Evolutionary conservation across 2,797 vertebrate species (phyloP), one percentile per base, ranked within the genome.

Genomic region (Malacoctenus gilli): DNA sequence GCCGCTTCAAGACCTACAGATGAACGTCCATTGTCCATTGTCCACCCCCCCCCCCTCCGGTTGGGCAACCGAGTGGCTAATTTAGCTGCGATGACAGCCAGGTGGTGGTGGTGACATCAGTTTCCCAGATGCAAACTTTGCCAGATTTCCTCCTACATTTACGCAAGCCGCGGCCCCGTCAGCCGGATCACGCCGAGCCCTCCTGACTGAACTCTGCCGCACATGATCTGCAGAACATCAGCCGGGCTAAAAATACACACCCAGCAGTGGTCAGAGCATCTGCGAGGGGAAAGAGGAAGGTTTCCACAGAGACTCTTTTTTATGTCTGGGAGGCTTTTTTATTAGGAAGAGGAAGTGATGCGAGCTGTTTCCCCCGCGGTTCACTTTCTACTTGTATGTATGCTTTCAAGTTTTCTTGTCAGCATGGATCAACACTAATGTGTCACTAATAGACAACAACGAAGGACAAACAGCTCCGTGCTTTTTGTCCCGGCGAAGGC

Each of bases 141-240:
- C 4, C 8, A 41, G 10, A 18, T 75, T 57, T 79, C 56, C 54
- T 61, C 39, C 28, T 54, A 16, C 16, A 64, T 41, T 73, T 15
- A 52, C 2, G 0, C 21, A 32, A 51, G 8, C 37, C 12, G 2
- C 5, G 42, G 9, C 28, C 38, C 16, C 25, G 42, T 73, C 35
- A 28, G 34, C 49, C 18, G 2, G 28, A 59, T 47, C 52, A 47
- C 25, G 40, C 41, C 34, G n/a, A 13, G 44, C 25, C 25, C 25
- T 36, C 44, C 3, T 1, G 15, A 67, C 19, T 43, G 15, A 23
- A 53, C 35, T 21, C 32, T 14, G 2, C 59, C 62, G 39, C 69
- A 68, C 54, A 69, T 79, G 67, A 77, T 49, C 32, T 20, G 19
- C 30, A 25, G 8, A 79, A 48, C 47, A 22, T 53, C 42, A 8